Base-by-base conservation (phyloP, 1,140 invertebrate genomes). In the Palaemon carinicauda region DNA sequence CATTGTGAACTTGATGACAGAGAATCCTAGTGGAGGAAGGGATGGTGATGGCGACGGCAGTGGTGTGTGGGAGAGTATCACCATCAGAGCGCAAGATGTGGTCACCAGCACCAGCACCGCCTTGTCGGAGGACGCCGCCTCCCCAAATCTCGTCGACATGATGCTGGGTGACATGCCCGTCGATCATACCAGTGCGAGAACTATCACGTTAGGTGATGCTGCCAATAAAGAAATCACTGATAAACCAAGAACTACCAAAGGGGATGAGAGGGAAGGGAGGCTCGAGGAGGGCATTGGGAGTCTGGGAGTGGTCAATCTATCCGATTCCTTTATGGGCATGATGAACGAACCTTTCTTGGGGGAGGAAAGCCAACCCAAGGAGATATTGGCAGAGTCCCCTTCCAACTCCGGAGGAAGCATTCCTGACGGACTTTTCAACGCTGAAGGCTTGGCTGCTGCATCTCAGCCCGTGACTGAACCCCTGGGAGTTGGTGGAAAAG, bases 141-240 rank as follows among this genome's bases (percentile, higher is more conserved):
- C 29, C 60, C 14, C 60, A 21, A 21, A 29, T 29, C 21, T 29
- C 60, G 12, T 29, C 7, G 81, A 75, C 52, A 17, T 54, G 29
- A 81, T 81, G 80, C 33, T 81, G 17, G 56, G 56, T 29, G 80
- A 81, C 60, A 69, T 69, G 80, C 60, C 33, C 4, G 33, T 19
- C 54, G 17, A n/a, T 14, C 14, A 19, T 80, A 29, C 29, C 53
- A 50, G 33, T n/a, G 41, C 31, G 5, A 81, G 79, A 52, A 81
- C 80, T 65, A 65, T 19, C 52, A 19, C 19, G 3, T 29, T 60
- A 24, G 29, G 41, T 54, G 9, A 53, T 1, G 27, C 12, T 31
- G 54, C 2, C 10, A 41, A 17, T 19, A 51, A 56, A 27, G 17
- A 69, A 19, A 0, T 52, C n/a, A 81, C 33, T 15, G 80, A 65